Evolutionary conservation across 2,797 vertebrate species (phyloP).

Genomic region (Diplodus puntazzo): DNA sequence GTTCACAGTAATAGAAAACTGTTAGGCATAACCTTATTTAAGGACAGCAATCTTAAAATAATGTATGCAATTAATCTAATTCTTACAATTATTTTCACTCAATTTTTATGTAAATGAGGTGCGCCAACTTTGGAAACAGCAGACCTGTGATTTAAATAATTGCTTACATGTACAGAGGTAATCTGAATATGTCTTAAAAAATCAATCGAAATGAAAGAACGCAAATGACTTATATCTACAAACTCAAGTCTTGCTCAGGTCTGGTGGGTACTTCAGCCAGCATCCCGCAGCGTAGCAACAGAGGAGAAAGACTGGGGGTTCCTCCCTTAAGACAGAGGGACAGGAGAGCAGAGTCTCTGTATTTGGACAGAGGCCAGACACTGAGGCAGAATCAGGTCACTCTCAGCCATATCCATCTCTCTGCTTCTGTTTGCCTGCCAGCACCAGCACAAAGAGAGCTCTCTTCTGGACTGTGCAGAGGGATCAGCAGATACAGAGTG

Average conservation of each 20-base stretch:
- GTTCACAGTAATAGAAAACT: neutral
- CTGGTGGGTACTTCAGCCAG: slow-evolving; percentile 30
- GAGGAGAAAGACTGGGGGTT: slow-evolving; percentile 49
- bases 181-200: neutral
- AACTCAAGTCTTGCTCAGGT: slow-evolving; percentile 22
- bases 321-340: slow-evolving; percentile 68
- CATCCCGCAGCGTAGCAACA: slow-evolving; percentile 52
- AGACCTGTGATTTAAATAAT: neutral
- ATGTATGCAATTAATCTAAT: neutral
- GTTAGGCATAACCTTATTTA: neutral
- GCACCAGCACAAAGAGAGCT: slow-evolving; percentile 80
- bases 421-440: slow-evolving; percentile 77
- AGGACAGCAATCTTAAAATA: neutral
- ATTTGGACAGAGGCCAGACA: slow-evolving; percentile 78
- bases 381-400: slow-evolving; percentile 84
- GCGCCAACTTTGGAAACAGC: too few species aligned
- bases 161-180: too few species aligned
- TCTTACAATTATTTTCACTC: neutral
- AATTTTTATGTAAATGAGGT: neutral
- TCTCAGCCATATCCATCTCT: slow-evolving; percentile 81
- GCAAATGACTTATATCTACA: slow-evolving; percentile 13
- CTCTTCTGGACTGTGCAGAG: slow-evolving; percentile 78
- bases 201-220: neutral
- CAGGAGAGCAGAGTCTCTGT: slow-evolving; percentile 73
- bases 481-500: slow-evolving; percentile 77